These are phyloP conservation scores for Acropora yongei DNA, from an alignment of 64 coral and sea anemone genomes.

Conservation along the genomic window DNA sequence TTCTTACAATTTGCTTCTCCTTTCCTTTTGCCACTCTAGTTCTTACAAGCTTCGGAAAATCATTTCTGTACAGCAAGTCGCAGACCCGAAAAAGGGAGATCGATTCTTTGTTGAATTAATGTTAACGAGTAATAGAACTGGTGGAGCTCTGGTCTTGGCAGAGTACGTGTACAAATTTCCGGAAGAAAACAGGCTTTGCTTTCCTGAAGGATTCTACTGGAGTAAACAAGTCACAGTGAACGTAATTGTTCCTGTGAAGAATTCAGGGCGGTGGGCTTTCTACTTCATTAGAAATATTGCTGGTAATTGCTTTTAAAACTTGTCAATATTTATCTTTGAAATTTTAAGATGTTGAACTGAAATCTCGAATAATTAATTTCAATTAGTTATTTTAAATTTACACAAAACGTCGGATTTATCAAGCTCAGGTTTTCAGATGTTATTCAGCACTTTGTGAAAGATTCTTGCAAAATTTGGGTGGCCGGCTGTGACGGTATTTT, in stretches of 20 bases:
- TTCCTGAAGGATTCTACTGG: constrained; percentile 79
- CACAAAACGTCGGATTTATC: background rate
- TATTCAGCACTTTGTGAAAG: too few relatives aligned
- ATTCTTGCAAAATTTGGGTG: too few relatives aligned
- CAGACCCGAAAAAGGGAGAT: constrained; percentile 59
- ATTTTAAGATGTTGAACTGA: too few relatives aligned
- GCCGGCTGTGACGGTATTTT: too few relatives aligned
- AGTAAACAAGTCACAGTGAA: constrained; percentile 73
- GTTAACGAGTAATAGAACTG: constrained; percentile 44
- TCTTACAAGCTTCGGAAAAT: constrained; percentile 1
- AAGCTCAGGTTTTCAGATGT: background rate
- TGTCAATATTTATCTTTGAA: too few relatives aligned
- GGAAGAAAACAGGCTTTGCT: constrained; percentile 56
- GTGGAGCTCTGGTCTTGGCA: constrained; percentile 32
- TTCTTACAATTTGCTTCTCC: background rate
- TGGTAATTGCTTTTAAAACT: constrained; percentile 34
- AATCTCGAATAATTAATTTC: too few relatives aligned
- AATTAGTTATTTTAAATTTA: too few relatives aligned
- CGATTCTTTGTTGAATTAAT: constrained; percentile 73
- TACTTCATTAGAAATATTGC: constrained; percentile 84
- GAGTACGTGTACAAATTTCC: constrained; percentile 68
- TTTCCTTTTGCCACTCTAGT: background rate
- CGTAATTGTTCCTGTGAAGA: constrained; percentile 80
- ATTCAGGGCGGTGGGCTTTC: constrained; percentile 78
- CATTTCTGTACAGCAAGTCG: constrained; percentile 68